Conservation (phyloP, 2,797 vertebrate species). For the Calcarius lapponicus region DNA sequence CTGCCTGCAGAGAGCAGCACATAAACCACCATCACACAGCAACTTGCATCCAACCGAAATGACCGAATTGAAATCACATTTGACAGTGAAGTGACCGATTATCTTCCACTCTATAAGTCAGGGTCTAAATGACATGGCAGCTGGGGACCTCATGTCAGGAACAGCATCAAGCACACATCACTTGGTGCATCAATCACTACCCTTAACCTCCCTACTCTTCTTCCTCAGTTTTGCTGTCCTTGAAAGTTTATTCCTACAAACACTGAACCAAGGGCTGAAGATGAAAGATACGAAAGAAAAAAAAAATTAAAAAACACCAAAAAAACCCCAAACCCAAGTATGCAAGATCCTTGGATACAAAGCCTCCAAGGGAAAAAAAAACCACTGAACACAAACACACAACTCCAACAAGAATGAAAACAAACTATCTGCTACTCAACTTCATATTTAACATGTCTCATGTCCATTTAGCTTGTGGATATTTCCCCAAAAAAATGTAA, state of each 20-base stretch:
- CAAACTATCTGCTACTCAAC: not conserved
- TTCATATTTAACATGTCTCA: not conserved
- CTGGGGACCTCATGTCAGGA: not conserved
- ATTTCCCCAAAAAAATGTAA: not conserved
- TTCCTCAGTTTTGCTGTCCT: not conserved
- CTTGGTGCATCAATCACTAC: rapidly evolving
- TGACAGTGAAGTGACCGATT: not conserved
- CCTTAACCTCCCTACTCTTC: not conserved
- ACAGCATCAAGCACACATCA: not conserved
- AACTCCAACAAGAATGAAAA: not conserved
- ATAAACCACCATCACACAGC: not conserved
- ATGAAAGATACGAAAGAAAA: not conserved
- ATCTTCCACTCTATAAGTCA: not conserved
- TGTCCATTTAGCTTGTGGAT: not conserved
- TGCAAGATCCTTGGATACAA: not conserved
- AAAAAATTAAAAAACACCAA: not conserved
- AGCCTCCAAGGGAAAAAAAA: not conserved
- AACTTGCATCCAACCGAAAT: not conserved
- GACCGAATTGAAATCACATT: not conserved
- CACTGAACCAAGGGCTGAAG: not conserved
- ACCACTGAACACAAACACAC: not conserved
- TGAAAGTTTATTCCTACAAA: not conserved
- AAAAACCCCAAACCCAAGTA: not conserved
- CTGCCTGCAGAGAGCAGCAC: not conserved
- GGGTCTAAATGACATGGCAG: not conserved